Evolutionary conservation across 2,113 vertebrate species (phyloP).

Genomic region (Gadus macrocephalus): DNA sequence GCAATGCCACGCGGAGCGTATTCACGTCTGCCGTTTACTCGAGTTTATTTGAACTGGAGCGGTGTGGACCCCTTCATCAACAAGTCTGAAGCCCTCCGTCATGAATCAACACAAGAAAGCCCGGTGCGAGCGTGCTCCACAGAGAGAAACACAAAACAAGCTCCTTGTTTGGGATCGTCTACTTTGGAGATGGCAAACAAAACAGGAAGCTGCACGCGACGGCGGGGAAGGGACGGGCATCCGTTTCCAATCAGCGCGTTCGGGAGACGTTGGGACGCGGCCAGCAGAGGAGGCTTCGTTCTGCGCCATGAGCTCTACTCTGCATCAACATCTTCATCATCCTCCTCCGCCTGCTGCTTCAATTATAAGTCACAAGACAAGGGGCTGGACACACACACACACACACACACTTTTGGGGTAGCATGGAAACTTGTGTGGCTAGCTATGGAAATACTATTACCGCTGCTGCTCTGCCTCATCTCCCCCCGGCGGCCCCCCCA

Average conservation of each 20-base stretch:
- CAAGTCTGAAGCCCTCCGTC: too few relatives aligned
- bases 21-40: too few relatives aligned
- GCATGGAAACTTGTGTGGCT: conserved; percentile 29
- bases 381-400: conserved; percentile 10
- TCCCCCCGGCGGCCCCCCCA: conserved; percentile 38
- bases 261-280: conserved; percentile 38
- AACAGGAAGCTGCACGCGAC: conserved; percentile 34
- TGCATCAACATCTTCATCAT: conserved; percentile 49
- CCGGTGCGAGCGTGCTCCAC: neutral
- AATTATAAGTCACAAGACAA: conserved; percentile 61
- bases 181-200: conserved; percentile 40
- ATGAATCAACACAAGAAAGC: neutral
- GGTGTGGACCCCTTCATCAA: too few relatives aligned
- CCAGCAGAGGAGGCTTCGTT: conserved; percentile 49
- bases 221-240: conserved; percentile 32
- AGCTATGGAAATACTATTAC: conserved; percentile 20
- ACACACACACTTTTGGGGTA: neutral
- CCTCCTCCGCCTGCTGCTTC: conserved; percentile 53
- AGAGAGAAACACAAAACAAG: conserved; percentile 23
- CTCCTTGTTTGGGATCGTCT: conserved; percentile 12
- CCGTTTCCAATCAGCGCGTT: conserved; percentile 52
- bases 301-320: conserved; percentile 53
- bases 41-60: too few relatives aligned
- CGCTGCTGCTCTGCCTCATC: conserved; percentile 42
- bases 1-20: too few relatives aligned